phyloP scores from a whole-genome alignment of 2,113 vertebrate genomes.

The Elaphurus davidianus region DNA sequence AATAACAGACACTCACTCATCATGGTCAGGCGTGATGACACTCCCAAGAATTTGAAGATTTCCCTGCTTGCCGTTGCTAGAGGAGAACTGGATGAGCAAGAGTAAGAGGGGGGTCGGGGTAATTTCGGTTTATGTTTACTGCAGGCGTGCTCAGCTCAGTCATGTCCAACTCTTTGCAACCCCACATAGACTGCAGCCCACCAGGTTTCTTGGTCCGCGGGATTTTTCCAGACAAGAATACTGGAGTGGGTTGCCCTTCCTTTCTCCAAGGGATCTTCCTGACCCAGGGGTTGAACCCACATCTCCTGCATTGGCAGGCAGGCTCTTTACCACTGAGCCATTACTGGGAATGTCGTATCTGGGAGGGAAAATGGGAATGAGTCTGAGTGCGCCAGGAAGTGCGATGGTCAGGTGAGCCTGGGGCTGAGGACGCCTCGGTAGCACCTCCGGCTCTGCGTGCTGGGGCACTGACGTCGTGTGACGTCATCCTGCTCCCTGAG shows the following conservation, averaged over 20 bases:
- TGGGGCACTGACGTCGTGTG: accelerated
- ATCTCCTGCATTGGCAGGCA: background rate
- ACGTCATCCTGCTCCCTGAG: background rate
- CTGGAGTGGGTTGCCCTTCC: background rate
- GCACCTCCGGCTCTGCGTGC: accelerated
- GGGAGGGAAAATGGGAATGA: background rate
- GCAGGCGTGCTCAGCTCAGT: background rate
- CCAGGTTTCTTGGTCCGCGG: background rate
- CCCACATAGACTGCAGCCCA: background rate
- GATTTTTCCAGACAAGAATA: background rate
- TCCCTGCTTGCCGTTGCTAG: background rate
- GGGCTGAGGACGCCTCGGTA: no score
- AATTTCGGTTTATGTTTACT: background rate
- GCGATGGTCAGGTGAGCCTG: background rate
- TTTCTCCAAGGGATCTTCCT: background rate
- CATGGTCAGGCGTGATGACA: background rate
- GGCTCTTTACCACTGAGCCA: background rate
- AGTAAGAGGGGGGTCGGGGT: background rate
- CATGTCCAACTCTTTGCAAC: background rate
- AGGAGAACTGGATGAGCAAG: background rate
- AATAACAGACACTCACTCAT: background rate
- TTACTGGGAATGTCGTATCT: background rate
- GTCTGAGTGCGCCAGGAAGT: background rate
- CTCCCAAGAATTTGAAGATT: background rate
- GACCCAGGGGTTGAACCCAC: background rate